Evolutionary conservation across 2,888 invertebrate genomes (phyloP).

Genomic region (Crioceris asparagi): DNA sequence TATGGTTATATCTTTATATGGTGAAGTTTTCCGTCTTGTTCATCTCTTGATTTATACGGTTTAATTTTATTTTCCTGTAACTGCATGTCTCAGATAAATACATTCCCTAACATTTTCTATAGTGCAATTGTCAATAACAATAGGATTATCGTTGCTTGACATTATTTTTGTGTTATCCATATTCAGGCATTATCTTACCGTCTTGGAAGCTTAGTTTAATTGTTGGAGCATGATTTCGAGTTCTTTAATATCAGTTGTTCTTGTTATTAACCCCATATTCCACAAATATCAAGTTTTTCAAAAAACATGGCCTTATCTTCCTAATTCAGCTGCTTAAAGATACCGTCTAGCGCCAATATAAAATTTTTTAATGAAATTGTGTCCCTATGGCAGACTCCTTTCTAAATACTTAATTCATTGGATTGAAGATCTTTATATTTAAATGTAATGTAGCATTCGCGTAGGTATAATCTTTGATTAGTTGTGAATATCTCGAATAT

Average conservation of each 20-base stretch:
- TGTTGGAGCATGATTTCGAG: not conserved
- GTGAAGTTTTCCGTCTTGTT: not conserved
- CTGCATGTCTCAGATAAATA: not conserved
- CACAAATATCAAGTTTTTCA: too few relatives aligned
- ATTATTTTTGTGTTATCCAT: not conserved
- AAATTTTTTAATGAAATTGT: slow-evolving; percentile 2
- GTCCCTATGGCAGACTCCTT: not conserved
- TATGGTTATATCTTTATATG: too few relatives aligned
- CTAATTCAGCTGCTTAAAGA: slow-evolving; percentile 10
- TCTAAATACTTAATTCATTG: not conserved
- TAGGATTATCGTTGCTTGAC: not conserved
- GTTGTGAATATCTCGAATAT: slow-evolving; percentile 1
- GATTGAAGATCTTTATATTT: not conserved
- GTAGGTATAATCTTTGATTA: not conserved
- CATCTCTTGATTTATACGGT: too few relatives aligned
- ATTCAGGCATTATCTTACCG: not conserved
- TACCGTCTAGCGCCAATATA: not conserved
- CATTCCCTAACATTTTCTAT: slow-evolving; percentile 1
- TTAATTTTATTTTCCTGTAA: slow-evolving; percentile 1
- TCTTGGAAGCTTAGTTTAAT: slow-evolving; percentile 2
- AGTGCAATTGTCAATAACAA: too few relatives aligned
- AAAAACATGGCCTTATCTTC: slow-evolving; percentile 7
- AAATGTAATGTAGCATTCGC: not conserved
- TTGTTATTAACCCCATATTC: too few relatives aligned
- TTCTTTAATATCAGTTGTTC: not conserved